A percentile compares a stretch with the other conserved stretches of the same genome.
These are phyloP conservation scores for Cosmorhoe ocellata DNA, from an alignment of 2,888 invertebrate species.

Conservation along the genomic window DNA sequence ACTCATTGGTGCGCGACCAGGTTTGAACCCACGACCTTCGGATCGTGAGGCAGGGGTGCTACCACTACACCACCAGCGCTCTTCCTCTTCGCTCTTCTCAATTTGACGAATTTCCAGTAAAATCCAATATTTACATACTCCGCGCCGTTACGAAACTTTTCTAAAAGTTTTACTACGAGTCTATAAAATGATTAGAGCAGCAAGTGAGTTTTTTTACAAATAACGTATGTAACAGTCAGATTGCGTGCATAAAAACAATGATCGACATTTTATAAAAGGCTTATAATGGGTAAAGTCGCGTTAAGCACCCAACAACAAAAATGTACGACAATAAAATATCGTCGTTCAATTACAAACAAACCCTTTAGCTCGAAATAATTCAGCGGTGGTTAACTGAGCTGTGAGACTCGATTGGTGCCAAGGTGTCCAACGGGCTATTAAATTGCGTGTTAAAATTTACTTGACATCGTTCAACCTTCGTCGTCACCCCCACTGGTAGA, in stretches of 20 bases:
- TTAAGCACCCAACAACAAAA: conserved; percentile 56
- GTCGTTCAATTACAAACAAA: conserved; percentile 31
- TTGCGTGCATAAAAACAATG: conserved; percentile 71
- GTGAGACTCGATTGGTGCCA: conserved; percentile 71
- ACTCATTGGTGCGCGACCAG: too few relatives aligned
- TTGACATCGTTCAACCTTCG: conserved; percentile 76
- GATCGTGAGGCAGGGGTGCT: too few relatives aligned
- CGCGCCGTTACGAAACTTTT: too few relatives aligned
- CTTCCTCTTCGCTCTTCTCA: too few relatives aligned
- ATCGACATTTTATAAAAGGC: conserved; percentile 57
- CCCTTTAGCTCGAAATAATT: conserved; percentile 37
- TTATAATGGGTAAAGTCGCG: conserved; percentile 59
- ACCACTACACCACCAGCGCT: too few relatives aligned
- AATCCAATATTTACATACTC: too few relatives aligned
- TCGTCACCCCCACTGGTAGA: conserved; percentile 49
- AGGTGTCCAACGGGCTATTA: conserved; percentile 70
- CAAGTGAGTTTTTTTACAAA: conserved; percentile 45
- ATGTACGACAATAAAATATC: conserved; percentile 47
- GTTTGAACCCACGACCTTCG: too few relatives aligned
- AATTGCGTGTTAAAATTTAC: conserved; percentile 80
- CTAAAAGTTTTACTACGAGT: too few relatives aligned
- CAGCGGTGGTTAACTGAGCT: conserved; percentile 32
- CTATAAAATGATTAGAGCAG: conserved; percentile 42
- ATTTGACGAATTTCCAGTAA: too few relatives aligned
- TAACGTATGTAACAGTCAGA: conserved; percentile 52